A percentile compares a stretch with the other conserved stretches of the same genome.
These are phyloP conservation scores for Macquaria ambigua DNA, from an alignment of 2,113 vertebrate species.

Conservation along the genomic window DNA sequence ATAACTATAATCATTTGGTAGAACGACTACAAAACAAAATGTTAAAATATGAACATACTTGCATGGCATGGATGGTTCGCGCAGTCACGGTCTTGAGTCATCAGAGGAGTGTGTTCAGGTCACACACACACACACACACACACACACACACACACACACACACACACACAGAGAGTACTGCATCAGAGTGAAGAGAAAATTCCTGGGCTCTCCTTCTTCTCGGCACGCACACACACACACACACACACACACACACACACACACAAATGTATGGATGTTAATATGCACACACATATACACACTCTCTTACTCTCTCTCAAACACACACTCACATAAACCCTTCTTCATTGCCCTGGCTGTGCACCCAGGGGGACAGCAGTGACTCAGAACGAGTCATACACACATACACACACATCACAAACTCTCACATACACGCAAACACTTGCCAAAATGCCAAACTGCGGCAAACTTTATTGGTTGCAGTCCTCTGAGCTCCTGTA, in stretches of 20 bases:
- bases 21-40: background rate
- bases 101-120: conserved; percentile 37
- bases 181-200: no score
- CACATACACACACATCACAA: conserved; percentile 51
- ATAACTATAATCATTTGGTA: conserved; percentile 6
- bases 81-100: conserved; percentile 50
- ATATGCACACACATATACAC: conserved; percentile 32
- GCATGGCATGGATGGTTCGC: conserved; percentile 19
- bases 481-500: conserved; percentile 34
- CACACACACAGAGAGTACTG: conserved; percentile 26
- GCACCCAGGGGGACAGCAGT: conserved; percentile 72
- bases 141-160: conserved; percentile 26
- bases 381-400: conserved; percentile 77
- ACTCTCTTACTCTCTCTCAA: conserved; percentile 31
- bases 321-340: conserved; percentile 54
- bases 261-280: conserved; percentile 19
- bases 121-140: conserved; percentile 40
- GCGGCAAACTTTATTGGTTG: conserved; percentile 60
- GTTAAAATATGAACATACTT: conserved; percentile 25
- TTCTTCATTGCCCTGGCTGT: conserved; percentile 61
- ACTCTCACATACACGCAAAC: conserved; percentile 58
- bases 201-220: no score
- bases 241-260: conserved; percentile 29
- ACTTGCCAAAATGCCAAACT: conserved; percentile 57
- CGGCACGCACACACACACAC: conserved; percentile 37